Evolutionary conservation across 1,140 invertebrate genomes (phyloP).

Genomic region (Andrena cerasifolii): DNA sequence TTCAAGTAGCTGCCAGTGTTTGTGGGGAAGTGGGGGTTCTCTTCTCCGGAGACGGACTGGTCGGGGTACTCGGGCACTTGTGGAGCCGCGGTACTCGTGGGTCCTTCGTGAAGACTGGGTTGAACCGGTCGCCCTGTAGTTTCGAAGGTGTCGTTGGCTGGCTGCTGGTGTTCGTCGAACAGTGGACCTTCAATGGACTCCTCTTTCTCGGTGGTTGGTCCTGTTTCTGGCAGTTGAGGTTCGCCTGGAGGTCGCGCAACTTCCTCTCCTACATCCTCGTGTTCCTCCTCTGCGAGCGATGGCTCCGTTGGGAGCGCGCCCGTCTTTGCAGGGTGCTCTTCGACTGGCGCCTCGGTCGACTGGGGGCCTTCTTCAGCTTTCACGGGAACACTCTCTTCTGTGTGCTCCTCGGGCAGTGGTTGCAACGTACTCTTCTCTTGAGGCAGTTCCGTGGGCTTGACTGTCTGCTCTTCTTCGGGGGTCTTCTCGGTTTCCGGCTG

Average conservation of each 20-base stretch:
- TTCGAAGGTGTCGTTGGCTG: conserved; percentile 40
- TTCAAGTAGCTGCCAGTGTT: conserved; percentile 71
- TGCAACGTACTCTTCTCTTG: conserved; percentile 33
- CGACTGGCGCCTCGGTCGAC: conserved; percentile 15
- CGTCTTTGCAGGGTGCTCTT: conserved; percentile 28
- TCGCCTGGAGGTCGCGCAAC: conserved; percentile 59
- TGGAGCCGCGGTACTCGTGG: conserved; percentile 13
- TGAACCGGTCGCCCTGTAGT: conserved; percentile 12
- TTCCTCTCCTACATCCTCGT: conserved; percentile 62
- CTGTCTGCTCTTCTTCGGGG: conserved; percentile 10
- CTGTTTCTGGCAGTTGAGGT: conserved; percentile 53
- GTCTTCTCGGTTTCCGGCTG: conserved; percentile 14
- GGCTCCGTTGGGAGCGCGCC: conserved; percentile 12
- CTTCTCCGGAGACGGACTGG: conserved; percentile 64
- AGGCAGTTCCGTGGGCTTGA: conserved; percentile 28
- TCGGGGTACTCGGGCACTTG: conserved; percentile 72
- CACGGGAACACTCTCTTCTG: conserved; percentile 17
- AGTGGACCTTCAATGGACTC: conserved; percentile 59
- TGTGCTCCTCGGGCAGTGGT: conserved; percentile 30
- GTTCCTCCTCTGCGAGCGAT: conserved; percentile 39
- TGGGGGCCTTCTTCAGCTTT: conserved; percentile 56
- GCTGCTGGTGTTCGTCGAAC: conserved; percentile 53
- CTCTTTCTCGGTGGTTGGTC: conserved; percentile 56
- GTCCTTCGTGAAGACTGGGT: conserved; percentile 15
- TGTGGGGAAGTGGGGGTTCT: conserved; percentile 75